These are phyloP conservation scores for Lasioglossum zephyrum DNA, from an alignment of 2,888 invertebrate genomes.

Conservation along the genomic window DNA sequence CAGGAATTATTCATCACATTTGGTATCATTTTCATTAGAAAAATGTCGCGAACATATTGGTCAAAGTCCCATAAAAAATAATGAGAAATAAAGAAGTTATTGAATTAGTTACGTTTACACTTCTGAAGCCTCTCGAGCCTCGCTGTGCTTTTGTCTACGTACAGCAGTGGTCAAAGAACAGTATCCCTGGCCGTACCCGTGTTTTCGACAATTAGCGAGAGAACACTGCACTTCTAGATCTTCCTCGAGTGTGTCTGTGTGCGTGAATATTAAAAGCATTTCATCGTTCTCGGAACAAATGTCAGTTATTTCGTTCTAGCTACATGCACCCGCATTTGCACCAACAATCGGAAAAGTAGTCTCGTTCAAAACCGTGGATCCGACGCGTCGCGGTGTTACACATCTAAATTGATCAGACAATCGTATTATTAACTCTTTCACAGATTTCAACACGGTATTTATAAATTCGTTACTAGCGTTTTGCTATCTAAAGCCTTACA, in stretches of 20 bases:
- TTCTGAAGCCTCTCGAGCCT: no score
- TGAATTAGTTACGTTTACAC: no score
- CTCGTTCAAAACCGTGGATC: neutral
- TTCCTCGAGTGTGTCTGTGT: constrained; percentile 9
- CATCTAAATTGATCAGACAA: neutral
- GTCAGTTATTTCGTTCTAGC: constrained; percentile 15
- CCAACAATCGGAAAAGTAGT: constrained; percentile 19
- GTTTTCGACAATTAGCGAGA: no score
- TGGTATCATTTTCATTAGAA: no score
- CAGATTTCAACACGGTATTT: constrained; percentile 20
- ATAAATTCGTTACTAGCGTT: constrained; percentile 38
- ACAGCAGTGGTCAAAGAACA: no score
- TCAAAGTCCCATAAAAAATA: no score
- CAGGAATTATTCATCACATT: no score
- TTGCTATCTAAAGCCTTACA: constrained; percentile 33
- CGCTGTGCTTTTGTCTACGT: no score
- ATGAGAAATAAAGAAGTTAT: no score
- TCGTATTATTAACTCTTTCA: neutral
- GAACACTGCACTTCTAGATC: constrained; percentile 14
- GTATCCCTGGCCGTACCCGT: no score
- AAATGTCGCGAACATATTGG: no score
- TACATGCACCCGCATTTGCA: constrained; percentile 31
- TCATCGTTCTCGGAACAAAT: constrained; percentile 38
- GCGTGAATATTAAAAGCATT: constrained; percentile 52
- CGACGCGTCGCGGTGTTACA: neutral